phyloP scores from a whole-genome alignment of 64 coral and sea anemone genomes.

The Trachythela sp. region DNA sequence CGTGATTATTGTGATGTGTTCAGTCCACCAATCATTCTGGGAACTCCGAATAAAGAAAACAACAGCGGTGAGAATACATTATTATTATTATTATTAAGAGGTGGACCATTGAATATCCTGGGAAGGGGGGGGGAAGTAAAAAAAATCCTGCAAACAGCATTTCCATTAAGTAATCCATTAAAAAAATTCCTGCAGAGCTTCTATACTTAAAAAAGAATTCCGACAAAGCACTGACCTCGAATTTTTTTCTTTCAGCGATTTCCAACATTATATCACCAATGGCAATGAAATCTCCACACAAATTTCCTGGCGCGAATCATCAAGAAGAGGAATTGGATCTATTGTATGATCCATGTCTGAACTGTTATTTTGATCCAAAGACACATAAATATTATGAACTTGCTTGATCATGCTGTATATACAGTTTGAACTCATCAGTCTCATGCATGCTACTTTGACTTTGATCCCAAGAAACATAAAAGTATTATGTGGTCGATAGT shows the following conservation, averaged over 20 bases:
- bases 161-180: no score
- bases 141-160: no score
- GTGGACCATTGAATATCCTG: no score
- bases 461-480: no score
- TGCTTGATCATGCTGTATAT: slow-evolving; percentile 27
- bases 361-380: slow-evolving; percentile 92
- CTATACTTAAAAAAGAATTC: no score
- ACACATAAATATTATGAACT: slow-evolving; percentile 91
- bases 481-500: background rate
- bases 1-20: slow-evolving; percentile 70
- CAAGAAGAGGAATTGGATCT: slow-evolving; percentile 68
- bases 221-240: no score
- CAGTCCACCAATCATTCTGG: slow-evolving; percentile 69
- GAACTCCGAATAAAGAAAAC: slow-evolving; percentile 54
- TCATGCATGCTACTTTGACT: no score
- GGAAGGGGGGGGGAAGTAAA: no score
- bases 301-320: background rate
- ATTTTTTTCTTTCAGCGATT: background rate
- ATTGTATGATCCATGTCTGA: slow-evolving; percentile 78
- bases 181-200: no score
- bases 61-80: background rate
- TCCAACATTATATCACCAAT: background rate
- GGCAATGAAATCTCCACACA: background rate
- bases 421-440: no score
- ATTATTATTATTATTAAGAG: background rate